phyloP scores from a whole-genome alignment of 2,113 vertebrate species.

The Strix uralensis region DNA sequence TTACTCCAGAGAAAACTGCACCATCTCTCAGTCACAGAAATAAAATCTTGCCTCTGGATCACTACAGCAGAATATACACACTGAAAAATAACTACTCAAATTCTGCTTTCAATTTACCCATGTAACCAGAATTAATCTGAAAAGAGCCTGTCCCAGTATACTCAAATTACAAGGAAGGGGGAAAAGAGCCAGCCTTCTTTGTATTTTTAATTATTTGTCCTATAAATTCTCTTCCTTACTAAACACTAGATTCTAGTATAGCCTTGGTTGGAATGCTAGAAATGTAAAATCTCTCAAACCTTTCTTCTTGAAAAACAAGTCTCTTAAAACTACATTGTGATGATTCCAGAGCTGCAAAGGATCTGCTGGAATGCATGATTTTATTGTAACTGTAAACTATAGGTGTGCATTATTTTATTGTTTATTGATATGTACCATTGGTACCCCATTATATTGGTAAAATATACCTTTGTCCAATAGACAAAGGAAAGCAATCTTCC shows the following conservation, averaged over 20 bases:
- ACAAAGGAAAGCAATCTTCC: neutral
- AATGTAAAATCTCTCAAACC: neutral
- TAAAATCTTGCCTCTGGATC: neutral
- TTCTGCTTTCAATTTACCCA: neutral
- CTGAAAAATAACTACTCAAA: neutral
- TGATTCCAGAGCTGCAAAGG: neutral
- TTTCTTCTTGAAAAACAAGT: neutral
- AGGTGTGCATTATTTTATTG: neutral
- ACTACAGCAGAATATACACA: neutral
- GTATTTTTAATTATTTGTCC: neutral
- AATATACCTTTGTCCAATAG: neutral
- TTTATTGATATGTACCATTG: neutral
- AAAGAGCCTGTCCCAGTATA: neutral
- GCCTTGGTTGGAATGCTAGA: neutral
- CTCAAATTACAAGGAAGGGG: neutral
- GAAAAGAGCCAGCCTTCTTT: accelerated
- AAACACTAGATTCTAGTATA: neutral
- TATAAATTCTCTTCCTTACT: neutral
- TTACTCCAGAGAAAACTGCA: neutral
- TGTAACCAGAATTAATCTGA: neutral
- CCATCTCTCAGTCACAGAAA: neutral
- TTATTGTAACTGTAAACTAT: neutral
- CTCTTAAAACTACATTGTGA: neutral
- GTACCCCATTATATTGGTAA: neutral
- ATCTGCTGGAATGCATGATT: neutral